Evolutionary conservation across 1,140 invertebrate genomes (phyloP), one percentile per base, ranked within the genome.

Genomic region (Vollenhovia emeryi): DNA sequence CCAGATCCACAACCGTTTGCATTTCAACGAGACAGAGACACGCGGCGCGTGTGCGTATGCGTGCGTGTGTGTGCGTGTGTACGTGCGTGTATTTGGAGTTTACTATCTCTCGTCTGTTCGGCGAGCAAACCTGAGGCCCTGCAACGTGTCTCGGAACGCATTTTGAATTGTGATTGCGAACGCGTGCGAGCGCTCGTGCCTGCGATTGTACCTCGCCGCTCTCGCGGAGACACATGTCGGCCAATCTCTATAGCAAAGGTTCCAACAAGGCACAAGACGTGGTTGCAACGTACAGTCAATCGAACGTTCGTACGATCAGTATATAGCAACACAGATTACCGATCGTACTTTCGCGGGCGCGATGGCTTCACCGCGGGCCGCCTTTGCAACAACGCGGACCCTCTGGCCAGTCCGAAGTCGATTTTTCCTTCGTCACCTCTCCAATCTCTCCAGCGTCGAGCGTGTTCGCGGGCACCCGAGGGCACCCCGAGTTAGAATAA

Each of bases 281-380:
- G 74, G 86, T 86, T 90, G 78, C 84, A 87, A 89, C 87, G 91
- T 84, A 91, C 89, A 93, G 78, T 91, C 90, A 92, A 91, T 94
- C 90, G 91, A 88, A 86, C 85, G 80, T 91, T 87, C 90, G 88
- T 91, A 93, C 89, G 93, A 91, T 91, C 91, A 91, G 91, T 92
- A 90, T 74, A 74, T 84, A 86, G 30, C 62, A 66, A 88, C 85
- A 69, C 55, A 84, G 40, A 80, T 33, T 45, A 48, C 62, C 45
- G 75, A 68, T 80, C 30, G 24, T 68, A 80, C 74, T 8, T n/a
- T 27, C 48, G 64, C 33, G 40, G 55, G n/a, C 57, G 45, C 45
- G 52, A 36, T 55, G 57, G 52, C 8, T 33, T 83, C 36, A 45
- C n/a, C 43, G 57, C 43, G 43, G n/a, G 4, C 55, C 73, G 52